Percentiles rank a stretch among this genome's conserved stretches.
Evolutionary conservation across 2,797 vertebrate species (phyloP).

Genomic region (Euphonia xanthogaster): DNA sequence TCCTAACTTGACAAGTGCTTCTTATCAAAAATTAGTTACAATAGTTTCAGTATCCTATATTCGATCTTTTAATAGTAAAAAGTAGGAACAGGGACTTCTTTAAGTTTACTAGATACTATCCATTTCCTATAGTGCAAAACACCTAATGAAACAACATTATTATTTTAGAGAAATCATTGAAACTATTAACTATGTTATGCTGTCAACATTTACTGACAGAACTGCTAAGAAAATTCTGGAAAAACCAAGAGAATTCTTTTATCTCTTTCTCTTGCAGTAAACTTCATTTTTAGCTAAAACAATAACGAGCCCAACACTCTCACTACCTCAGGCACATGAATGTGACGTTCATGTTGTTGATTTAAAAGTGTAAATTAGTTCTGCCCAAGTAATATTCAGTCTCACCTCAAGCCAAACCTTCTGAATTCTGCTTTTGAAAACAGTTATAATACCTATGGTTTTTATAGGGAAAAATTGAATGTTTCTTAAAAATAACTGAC

Average conservation of each 20-base stretch:
- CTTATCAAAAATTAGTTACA: neutral
- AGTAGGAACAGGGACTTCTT: neutral
- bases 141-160: neutral
- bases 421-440: neutral
- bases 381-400: neutral
- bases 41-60: neutral
- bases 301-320: neutral
- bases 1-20: neutral
- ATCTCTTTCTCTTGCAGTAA: neutral
- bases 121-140: neutral
- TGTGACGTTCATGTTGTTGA: rapidly evolving
- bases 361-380: neutral
- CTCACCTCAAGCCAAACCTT: neutral
- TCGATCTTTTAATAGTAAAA: neutral
- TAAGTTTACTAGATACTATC: neutral
- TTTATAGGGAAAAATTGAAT: neutral
- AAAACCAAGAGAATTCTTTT: neutral
- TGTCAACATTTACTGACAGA: neutral
- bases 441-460: neutral
- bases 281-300: neutral
- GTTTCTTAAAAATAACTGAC: neutral
- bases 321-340: neutral
- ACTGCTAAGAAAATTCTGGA: neutral
- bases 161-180: neutral
- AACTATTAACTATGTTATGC: neutral